Evolutionary conservation across 2,888 invertebrate species (phyloP), one percentile per base, ranked within the genome.

Genomic region (Rhimphoctona megacephalus): DNA sequence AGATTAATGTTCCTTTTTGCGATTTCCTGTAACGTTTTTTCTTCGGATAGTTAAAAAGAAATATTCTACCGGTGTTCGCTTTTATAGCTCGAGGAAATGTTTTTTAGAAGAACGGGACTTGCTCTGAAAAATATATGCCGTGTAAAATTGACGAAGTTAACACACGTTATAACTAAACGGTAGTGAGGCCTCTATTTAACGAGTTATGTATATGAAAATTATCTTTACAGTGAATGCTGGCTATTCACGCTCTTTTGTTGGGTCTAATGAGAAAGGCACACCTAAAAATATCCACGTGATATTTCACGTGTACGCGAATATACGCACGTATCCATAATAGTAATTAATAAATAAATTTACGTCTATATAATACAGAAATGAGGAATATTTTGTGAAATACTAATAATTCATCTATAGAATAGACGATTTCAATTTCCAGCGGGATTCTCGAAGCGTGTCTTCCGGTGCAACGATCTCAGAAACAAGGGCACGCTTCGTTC

Each of bases 401-500:
- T 52, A 74, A 66, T 54, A 81, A n/a, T 77, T 61, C 77, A 69
- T 81, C 73, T 67, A 76, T 72, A 70, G 88, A 85, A 82, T 81
- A 85, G 88, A 88, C 90, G 91, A 92, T 91, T 92, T 92, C 91
- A 92, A 92, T 92, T 93, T 93, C 89, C 90, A 92, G 88, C 87
- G 90, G 89, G 91, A 91, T 89, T 89, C 89, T 87, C 91, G 91
- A 91, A 92, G 89, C 93, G 92, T 93, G 89, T 88, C 93, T 93
- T 93, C 93, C 93, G 93, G 93, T 93, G 90, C 91, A 91, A 89
- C 90, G 92, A 92, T 92, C 91, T 87, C 85, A 74, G 79, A 81
- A 83, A 77, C 49, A 81, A 81, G 54, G 66, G 81, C 77, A 76
- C 72, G 83, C 84, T 78, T 81, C 77, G 85, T 54, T 83, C 82